phyloP scores from a whole-genome alignment of 2,113 vertebrate species.

The Myiopsitta monachus region DNA sequence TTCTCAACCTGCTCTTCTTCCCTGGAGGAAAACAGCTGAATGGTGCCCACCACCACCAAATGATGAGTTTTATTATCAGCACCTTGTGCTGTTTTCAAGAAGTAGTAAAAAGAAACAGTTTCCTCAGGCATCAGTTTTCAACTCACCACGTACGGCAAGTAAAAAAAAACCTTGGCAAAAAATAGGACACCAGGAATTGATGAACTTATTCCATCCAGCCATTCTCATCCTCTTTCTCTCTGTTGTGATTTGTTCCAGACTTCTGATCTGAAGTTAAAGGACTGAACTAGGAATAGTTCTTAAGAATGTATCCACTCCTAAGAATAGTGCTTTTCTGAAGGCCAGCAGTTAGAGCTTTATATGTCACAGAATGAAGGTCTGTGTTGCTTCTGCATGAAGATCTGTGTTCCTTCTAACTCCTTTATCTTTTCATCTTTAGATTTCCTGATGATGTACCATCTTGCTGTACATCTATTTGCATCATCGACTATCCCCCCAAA shows the following conservation, averaged over 20 bases:
- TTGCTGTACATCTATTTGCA: background rate
- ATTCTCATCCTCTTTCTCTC: rapidly evolving
- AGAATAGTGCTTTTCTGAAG: background rate
- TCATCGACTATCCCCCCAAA: background rate
- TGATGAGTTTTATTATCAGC: background rate
- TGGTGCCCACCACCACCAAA: background rate
- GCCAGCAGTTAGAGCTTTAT: background rate
- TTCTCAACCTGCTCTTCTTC: background rate
- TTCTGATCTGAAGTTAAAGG: background rate
- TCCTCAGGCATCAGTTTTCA: background rate
- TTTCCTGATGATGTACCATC: background rate
- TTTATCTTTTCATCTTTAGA: background rate
- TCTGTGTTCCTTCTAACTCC: background rate
- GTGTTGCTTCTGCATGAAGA: background rate
- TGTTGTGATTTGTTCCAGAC: background rate
- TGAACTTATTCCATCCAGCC: background rate
- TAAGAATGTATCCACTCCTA: background rate
- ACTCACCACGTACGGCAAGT: background rate
- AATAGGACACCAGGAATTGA: background rate
- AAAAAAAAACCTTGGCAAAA: background rate
- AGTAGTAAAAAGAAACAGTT: background rate
- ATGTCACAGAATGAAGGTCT: background rate
- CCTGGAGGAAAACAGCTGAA: background rate
- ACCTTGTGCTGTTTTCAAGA: background rate
- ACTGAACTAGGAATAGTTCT: background rate